Base-by-base conservation (phyloP, 2,888 invertebrate genomes). In the Andrena chrysosceles region DNA sequence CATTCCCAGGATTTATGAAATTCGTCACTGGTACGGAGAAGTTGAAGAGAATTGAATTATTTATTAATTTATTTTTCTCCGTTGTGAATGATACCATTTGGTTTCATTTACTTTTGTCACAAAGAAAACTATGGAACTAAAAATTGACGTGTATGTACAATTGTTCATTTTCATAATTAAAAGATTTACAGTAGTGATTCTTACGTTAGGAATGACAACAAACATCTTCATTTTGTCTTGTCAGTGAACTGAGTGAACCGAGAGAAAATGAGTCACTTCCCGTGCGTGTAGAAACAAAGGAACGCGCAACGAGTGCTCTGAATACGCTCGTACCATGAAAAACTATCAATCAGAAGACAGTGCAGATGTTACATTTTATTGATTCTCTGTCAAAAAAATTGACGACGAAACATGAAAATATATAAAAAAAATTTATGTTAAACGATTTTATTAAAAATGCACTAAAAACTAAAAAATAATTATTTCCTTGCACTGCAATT, bases 231-330 rank as follows among this genome's bases (percentile, higher is more conserved):
- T 71, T 78, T 66, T 42, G n/a, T 77, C 60, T 66, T 72, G 73
- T 52, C 76, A 66, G 72, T 73, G 77, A 69, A 60, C 72, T 48
- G 26, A 66, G 72, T 73, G 77, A 69, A 60, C 72, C 52, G 26
- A 62, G 67, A 70, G 71, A 74, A 84, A 84, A 84, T 72, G 78
- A 84, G 78, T 78, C 84, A 71, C 74, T 84, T 83, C 84, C 78
- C 62, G 83, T 63, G 66, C 60, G 62, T 3, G 77, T 31, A 23
- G 69, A 67, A 70, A 84, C 83, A 74, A 74, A 71, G 74, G 74
- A 78, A 83, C 64, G 64, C 49, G 70, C 42, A 75, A 81, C 67
- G 68, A 48, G 29, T 52, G 20, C 13, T 56, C 29, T 20, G 35
- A 63, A 29, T 56, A 35, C 63, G 49, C n/a, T 81, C 52, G 52